A percentile compares a stretch with the other conserved stretches of the same genome.
These are phyloP conservation scores for Cichlasoma orientale DNA, from an alignment of 2,797 vertebrate genomes.

Conservation along the genomic window DNA sequence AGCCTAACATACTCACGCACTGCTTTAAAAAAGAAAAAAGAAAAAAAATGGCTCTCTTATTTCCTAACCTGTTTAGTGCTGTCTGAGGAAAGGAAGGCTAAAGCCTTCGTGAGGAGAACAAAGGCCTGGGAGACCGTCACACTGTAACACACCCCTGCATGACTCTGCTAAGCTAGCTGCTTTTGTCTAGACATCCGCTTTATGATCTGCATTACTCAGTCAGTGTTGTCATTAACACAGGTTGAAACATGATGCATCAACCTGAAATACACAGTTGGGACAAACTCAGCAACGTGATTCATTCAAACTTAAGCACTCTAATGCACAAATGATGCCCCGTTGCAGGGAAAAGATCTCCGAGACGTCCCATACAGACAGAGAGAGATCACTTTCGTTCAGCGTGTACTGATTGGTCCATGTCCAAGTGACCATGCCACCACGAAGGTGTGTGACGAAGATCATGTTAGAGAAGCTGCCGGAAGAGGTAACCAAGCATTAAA, in stretches of 20 bases:
- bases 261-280: slow-evolving; percentile 7
- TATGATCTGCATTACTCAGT: slow-evolving; percentile 23
- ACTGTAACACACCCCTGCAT: slow-evolving; percentile 46
- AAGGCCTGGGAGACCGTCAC: slow-evolving; percentile 36
- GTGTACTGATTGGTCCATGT: not conserved
- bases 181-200: slow-evolving; percentile 24
- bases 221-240: slow-evolving; percentile 39
- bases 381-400: not conserved
- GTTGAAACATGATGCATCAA: slow-evolving; percentile 42
- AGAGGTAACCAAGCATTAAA: not conserved
- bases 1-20: slow-evolving; percentile 16
- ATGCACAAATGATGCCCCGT: slow-evolving; percentile 17
- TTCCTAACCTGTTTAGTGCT: slow-evolving; percentile 17
- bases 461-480: not conserved
- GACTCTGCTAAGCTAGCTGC: slow-evolving; percentile 39
- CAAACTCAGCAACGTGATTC: slow-evolving; percentile 1
- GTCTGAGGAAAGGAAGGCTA: slow-evolving; percentile 6
- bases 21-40: not conserved
- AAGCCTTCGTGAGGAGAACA: slow-evolving; percentile 35
- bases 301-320: slow-evolving; percentile 3
- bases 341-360: not conserved
- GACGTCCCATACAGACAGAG: not conserved
- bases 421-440: not conserved
- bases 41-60: not conserved
- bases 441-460: not conserved